Base-by-base conservation (phyloP, 2,113 vertebrate species). In the Semnopithecus entellus region DNA sequence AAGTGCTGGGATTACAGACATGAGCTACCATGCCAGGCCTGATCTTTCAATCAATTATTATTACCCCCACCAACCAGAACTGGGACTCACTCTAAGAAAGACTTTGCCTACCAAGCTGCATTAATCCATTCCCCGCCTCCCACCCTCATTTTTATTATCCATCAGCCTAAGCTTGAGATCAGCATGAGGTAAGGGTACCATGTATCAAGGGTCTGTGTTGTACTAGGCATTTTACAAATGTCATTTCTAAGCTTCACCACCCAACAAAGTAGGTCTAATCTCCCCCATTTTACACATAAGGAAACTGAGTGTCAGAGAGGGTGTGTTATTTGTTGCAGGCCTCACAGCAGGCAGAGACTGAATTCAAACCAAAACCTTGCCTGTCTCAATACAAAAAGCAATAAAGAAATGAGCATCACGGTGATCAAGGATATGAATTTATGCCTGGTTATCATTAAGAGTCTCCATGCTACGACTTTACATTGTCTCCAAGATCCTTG, bases 201-300 rank as follows among this genome's bases (percentile, higher is more conserved):
- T 50, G 89, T 78, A 96, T 82, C 52, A 83, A 78, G 45, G 11
- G 8, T 76, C 90, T 80, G 83, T 38, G 43, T 8, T 18, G 52
- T 81, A 73, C 52, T 6, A 80, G 59, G 35, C 35, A 88, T 52
- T 89, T 91, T 83, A 79, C 23, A 82, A 83, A 94, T 52, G 45
- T 76, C 13, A 52, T 5, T 83, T 70, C 27, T 50, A 91, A 78
- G 59, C 43, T 78, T 79, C 0, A 2, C n/a, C 18, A 70, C 12
- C 45, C 82, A 14, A 61, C 81, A 85, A 78, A 72, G 45, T 38
- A 76, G 22, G 52, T 85, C 59, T 78, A 59, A 90, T 85, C 72
- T 90, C 73, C 38, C 68, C 86, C 48, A 57, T 61, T 87, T 87
- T 48, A 96, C n/a, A 93, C 68, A 50, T 79, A 83, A 95, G 75